phyloP scores from a whole-genome alignment of 2,888 invertebrate genomes.

The Pristionchus maxplancki region DNA sequence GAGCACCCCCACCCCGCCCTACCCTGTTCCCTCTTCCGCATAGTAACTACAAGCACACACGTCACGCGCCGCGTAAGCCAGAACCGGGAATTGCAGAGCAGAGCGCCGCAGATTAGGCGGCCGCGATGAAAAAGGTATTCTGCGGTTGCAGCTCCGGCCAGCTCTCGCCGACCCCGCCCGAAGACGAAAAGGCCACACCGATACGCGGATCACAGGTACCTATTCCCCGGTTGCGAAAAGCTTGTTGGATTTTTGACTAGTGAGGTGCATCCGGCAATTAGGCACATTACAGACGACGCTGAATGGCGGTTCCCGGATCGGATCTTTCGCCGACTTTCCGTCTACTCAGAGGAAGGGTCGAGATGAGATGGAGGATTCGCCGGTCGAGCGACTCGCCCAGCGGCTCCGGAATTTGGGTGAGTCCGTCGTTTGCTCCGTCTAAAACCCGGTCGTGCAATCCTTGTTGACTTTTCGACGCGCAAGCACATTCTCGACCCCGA shows the following conservation, averaged over 20 bases:
- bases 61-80: no score
- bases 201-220: conserved; percentile 22
- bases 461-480: neutral
- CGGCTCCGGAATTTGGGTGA: conserved; percentile 42
- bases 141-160: conserved; percentile 51
- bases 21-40: neutral
- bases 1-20: neutral
- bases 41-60: neutral
- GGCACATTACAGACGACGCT: conserved; percentile 29
- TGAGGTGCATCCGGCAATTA: neutral
- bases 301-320: conserved; percentile 12
- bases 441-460: conserved; percentile 6
- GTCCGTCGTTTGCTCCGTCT: neutral
- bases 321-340: conserved; percentile 21
- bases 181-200: neutral
- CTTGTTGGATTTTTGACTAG: neutral
- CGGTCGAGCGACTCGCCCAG: conserved; percentile 46
- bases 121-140: conserved; percentile 19
- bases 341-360: neutral
- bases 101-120: neutral
- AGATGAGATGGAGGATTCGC: neutral
- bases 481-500: neutral
- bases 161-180: conserved; percentile 46
- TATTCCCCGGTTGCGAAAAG: neutral
- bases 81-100: neutral